Base-by-base conservation (phyloP, 1,140 invertebrate genomes). In the Papilio polytes region DNA sequence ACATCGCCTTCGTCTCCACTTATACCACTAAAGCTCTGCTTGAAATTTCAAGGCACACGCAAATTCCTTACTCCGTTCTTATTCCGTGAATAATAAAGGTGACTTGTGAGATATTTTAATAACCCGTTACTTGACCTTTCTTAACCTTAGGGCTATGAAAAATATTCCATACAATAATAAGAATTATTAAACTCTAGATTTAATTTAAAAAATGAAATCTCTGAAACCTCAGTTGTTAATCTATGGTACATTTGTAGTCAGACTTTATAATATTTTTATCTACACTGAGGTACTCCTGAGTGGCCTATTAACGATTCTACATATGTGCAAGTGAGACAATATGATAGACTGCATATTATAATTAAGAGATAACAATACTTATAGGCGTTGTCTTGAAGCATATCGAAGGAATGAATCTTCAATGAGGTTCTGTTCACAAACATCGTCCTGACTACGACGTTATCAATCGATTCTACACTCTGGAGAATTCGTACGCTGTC, bases 381-480 rank as follows among this genome's bases (percentile, higher is more conserved):
- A 26, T 10, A 12, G 26, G 15, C 22, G 26, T 70, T 70, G 26
- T 31, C 63, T 70, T 36, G 26, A 18, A 31, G 63, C 63, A 70
- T 31, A 31, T 70, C 63, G 63, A 70, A 15, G 26, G 63, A 70
- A 70, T 70, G 26, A 70, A 70, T 70, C 63, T 70, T 70, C 26
- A 70, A 70, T 70, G 63, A 36, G 63, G 31, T 70, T 66, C 22
- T 66, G 22, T 66, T 70, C 63, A 70, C 63, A 70, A 63, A 26
- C 59, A 26, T 70, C 36, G 22, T 70, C 63, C 63, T 70, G 63
- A 70, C 63, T 36, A 70, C 63, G 63, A 31, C 63, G 63, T 12
- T 70, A 70, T 70, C 63, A 70, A 70, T 70, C 63, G 63, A 63
- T 70, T 70, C 63, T 36, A 36, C 22, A 70, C 63, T 31, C 59